phyloP scores from a whole-genome alignment of 2,113 vertebrate species.

The Antechinus flavipes region DNA sequence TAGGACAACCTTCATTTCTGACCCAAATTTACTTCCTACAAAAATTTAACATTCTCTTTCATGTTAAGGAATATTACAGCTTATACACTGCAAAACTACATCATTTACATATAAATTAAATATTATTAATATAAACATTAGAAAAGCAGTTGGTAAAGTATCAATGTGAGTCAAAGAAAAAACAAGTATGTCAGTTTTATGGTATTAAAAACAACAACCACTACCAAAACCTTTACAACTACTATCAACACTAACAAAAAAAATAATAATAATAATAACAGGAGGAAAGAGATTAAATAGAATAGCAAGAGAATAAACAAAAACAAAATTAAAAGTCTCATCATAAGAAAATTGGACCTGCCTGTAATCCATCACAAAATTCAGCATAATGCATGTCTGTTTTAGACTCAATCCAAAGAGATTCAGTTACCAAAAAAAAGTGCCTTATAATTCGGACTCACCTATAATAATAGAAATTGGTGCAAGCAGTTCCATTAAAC shows the following conservation, averaged over 20 bases:
- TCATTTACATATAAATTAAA: background rate
- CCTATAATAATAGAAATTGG: background rate
- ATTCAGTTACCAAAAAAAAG: background rate
- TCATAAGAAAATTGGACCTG: background rate
- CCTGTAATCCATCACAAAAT: background rate
- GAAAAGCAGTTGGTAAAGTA: background rate
- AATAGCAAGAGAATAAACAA: background rate
- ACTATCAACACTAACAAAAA: slow-evolving; percentile 17
- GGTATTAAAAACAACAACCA: background rate
- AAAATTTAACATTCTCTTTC: background rate
- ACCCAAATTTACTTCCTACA: slow-evolving; percentile 30
- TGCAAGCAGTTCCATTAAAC: background rate
- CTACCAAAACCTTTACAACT: background rate
- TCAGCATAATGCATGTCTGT: background rate
- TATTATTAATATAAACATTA: background rate
- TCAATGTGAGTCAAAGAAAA: background rate
- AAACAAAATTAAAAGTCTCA: background rate
- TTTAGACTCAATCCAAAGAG: background rate
- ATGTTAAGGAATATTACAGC: slow-evolving; percentile 5
- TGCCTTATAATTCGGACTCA: background rate
- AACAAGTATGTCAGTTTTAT: background rate
- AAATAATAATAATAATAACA: background rate
- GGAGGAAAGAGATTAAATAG: background rate
- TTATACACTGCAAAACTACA: slow-evolving; percentile 9
- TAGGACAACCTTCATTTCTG: slow-evolving; percentile 33